Evolutionary conservation across 2,797 vertebrate species (phyloP).

Genomic region (Anomalospiza imberbis): DNA sequence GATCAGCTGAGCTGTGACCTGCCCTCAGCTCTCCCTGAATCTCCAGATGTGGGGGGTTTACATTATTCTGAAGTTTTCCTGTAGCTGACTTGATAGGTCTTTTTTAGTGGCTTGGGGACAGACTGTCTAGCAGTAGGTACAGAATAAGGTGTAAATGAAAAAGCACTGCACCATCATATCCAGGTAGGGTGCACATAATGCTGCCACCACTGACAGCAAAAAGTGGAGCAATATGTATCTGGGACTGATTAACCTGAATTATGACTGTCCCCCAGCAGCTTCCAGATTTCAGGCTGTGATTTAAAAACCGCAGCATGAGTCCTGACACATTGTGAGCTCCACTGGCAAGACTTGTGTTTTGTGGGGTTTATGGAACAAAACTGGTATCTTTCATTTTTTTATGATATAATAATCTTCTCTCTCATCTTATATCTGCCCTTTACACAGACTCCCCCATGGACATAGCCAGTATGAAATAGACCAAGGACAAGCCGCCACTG

Average conservation of each 20-base stretch:
- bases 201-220: background rate
- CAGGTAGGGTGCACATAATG: background rate
- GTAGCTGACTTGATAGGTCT: background rate
- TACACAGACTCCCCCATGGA: background rate
- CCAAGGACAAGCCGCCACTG: background rate
- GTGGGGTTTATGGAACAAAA: background rate
- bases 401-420: background rate
- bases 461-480: background rate
- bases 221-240: background rate
- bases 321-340: background rate
- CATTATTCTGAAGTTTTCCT: background rate
- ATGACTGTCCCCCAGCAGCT: background rate
- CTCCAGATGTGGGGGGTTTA: background rate
- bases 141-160: background rate
- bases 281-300: background rate
- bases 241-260: background rate
- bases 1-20: background rate
- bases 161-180: background rate
- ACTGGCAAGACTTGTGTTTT: background rate
- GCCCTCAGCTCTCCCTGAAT: background rate
- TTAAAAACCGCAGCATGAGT: accelerated
- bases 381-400: background rate
- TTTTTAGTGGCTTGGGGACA: background rate
- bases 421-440: background rate
- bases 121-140: background rate